Base-by-base conservation (phyloP, 2,888 invertebrate genomes). In the Galerucella pusilla region DNA sequence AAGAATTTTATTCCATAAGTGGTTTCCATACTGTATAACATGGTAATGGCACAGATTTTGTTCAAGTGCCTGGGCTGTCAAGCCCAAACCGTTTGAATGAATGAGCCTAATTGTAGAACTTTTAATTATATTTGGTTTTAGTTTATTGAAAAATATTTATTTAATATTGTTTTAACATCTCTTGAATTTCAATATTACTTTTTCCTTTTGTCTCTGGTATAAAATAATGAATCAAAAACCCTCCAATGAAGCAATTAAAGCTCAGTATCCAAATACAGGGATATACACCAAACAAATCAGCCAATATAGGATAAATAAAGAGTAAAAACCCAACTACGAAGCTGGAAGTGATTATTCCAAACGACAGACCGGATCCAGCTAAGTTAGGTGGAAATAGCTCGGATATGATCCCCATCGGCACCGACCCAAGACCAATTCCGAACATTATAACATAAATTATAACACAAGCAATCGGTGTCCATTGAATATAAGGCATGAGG, bases 381-480 rank as follows among this genome's bases (percentile, higher is more conserved):
- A 94, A 92, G 79, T 94, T 92, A 0, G 92, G 88, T 28, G 96
- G 92, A 86, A 96, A 93, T 86, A 96, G 90, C 86, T 96, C 96
- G 0, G 93, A 92, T 90, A 94, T 91, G 45, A 95, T 91, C 0
- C 94, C 92, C 94, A 94, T 94, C 0, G 94, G 93, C 54, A 95
- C 85, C 0, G 94, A 93, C 2, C 96, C 94, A 71, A 93, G 90
- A 1, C 92, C 91, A 88, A 83, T 2, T 76, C 93, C 92, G 88
- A 94, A 95, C 0, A 92, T 91, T 70, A 92, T 87, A 75, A 94
- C 93, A 88, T 92, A 95, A 16, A 93, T 80, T 0, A 94, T 90
- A 64, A 95, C 86, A 0, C 93, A 91, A 6, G 91, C 85, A 10
- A 95, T 89, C 0, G 95, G 95, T 54, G 95, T 85, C 91, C 93